Base-by-base conservation (phyloP, 1,140 invertebrate genomes). In the Mercenaria mercenaria region DNA sequence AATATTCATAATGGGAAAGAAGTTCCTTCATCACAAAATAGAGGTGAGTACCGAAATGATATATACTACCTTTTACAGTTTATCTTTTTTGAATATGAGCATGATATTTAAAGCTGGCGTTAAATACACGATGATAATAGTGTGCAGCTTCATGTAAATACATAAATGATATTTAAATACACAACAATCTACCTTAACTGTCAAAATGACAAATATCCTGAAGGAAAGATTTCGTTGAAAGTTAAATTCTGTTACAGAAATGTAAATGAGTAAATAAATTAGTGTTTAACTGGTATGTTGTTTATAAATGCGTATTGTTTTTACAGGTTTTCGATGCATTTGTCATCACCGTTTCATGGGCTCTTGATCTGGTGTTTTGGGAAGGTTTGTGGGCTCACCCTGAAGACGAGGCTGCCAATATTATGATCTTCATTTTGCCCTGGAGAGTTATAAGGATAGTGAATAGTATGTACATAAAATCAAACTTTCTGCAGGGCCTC, bases 371-470 rank as follows among this genome's bases (percentile, higher is more conserved):
- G 20, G 93, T 91, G n/a, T 94, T 95, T 50, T 94, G 91, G 91
- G 92, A 95, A 88, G 94, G 94, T 39, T 92, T 95, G 50, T 94
- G 94, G 94, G 93, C 93, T 8, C 91, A 94, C 83, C 94, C 94
- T 1, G 94, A 94, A 61, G 90, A 90, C 10, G 93, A 95, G 81
- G 94, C 94, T 15, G 94, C 94, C 8, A 94, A 93, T 43, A 93
- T 95, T 29, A 91, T 95, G 91, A 93, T 94, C n/a, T 92, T 93
- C 41, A 92, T 95, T 37, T 61, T 95, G 13, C 94, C 94, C 0
- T 95, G 94, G 94, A 92, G 94, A 87, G 94, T 95, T 15, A 89
- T 95, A 50, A 94, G 94, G 91, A 94, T 95, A 76, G 94, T 95
- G 20, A 95, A 94, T 81, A 95, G 94, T 95, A 90, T 92, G 94